These are phyloP conservation scores for Lasiurus cinereus DNA, from an alignment of 2,113 vertebrate species.

Conservation along the genomic window DNA sequence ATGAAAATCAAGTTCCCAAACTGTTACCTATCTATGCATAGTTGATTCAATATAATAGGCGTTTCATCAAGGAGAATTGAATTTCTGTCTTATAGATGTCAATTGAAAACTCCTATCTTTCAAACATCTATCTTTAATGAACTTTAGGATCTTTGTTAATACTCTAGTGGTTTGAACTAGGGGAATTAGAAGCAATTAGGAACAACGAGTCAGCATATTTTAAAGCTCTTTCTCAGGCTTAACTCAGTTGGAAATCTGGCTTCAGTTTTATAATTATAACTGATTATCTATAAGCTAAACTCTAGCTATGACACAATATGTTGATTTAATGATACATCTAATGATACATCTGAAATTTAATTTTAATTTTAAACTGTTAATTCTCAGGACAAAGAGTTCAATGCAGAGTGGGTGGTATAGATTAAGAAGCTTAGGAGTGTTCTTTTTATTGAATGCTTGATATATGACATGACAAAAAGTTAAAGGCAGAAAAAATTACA, in stretches of 20 bases:
- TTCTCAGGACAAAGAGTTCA: background rate
- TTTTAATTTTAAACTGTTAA: slow-evolving; percentile 46
- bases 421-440: background rate
- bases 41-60: background rate
- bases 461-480: background rate
- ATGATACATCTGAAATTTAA: background rate
- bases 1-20: background rate
- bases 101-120: slow-evolving; percentile 30
- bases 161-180: background rate
- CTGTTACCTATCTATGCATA: background rate
- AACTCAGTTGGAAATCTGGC: slow-evolving; percentile 16
- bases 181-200: slow-evolving; percentile 47
- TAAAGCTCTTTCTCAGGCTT: slow-evolving; percentile 24
- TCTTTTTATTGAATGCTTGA: background rate
- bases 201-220: slow-evolving; percentile 39
- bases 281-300: background rate
- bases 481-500: background rate
- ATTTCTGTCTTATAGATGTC: slow-evolving; percentile 9
- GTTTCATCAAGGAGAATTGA: background rate
- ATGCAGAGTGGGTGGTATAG: background rate
- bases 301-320: background rate
- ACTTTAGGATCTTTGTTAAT: slow-evolving; percentile 5
- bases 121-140: slow-evolving; percentile 37
- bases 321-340: background rate
- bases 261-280: slow-evolving; percentile 17